Percentiles rank a stretch among this genome's conserved stretches.
Conservation (phyloP, 2,888 invertebrate species). For the Zelleria hepariella region DNA sequence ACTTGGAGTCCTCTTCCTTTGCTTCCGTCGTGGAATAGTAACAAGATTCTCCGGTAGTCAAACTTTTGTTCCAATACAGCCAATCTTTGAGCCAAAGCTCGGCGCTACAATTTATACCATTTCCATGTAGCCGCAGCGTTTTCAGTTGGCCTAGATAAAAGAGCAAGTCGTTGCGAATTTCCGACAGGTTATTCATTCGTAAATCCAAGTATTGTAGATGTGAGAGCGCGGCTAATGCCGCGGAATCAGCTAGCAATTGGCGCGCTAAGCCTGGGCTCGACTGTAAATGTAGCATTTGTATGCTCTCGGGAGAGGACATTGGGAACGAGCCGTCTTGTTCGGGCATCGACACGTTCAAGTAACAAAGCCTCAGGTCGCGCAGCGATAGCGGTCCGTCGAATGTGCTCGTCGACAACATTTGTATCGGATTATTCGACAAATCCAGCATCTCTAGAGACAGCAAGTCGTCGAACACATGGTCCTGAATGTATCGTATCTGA, state of each 20-base stretch:
- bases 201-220: slow-evolving; percentile 80
- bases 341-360: slow-evolving; percentile 71
- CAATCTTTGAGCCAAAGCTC: slow-evolving; percentile 78
- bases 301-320: slow-evolving; percentile 77
- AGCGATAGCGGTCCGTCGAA: slow-evolving; percentile 78
- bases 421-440: slow-evolving; percentile 85
- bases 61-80: slow-evolving; percentile 70
- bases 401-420: slow-evolving; percentile 75
- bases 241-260: slow-evolving; percentile 79
- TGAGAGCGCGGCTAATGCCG: slow-evolving; percentile 79
- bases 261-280: slow-evolving; percentile 80
- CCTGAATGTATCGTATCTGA: slow-evolving; percentile 79
- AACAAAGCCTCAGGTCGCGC: slow-evolving; percentile 77
- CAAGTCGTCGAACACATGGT: slow-evolving; percentile 82
- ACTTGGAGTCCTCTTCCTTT: slow-evolving; percentile 56
- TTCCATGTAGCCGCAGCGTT: slow-evolving; percentile 76
- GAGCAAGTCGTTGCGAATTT: slow-evolving; percentile 74
- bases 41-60: slow-evolving; percentile 49
- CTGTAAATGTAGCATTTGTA: slow-evolving; percentile 82
- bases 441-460: slow-evolving; percentile 84
- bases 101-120: slow-evolving; percentile 79
- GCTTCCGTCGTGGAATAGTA: slow-evolving; percentile 59
- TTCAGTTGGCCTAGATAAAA: slow-evolving; percentile 79
- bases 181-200: slow-evolving; percentile 73
- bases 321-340: slow-evolving; percentile 78